Base-by-base conservation (phyloP, 2,113 vertebrate genomes). In the Amia ocellicauda region DNA sequence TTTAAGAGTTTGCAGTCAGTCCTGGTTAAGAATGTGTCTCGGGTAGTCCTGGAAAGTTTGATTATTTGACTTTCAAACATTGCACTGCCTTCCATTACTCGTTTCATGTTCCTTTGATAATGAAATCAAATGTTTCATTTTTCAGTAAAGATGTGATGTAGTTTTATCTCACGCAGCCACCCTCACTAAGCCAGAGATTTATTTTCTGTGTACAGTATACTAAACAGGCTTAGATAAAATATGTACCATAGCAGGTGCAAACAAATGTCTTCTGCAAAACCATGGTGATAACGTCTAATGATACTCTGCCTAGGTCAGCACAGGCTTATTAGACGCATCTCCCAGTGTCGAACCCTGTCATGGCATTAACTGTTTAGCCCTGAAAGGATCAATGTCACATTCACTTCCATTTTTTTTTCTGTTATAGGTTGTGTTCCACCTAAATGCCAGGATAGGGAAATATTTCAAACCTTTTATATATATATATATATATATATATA, bases 141-240 rank as follows among this genome's bases (percentile, higher is more conserved):
- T 62, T 42, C 62, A 59, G 58, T 41, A 53, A 61, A 41, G 55
- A 26, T 26, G 63, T 14, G n/a, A n/a, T n/a, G n/a, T n/a, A n/a
- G n/a, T 20, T 17, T 69, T 73, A 73, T 73, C 71, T 66, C 67
- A 63, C 26, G 64, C 55, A 36, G 45, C 58, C 62, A 68, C 62
- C 53, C 66, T 47, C 66, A 36, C 45, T 62, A 40, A 65, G 50
- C 54, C 63, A 54, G 36, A 28, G 60, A 55, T 62, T 67, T 43
- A 60, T 56, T 63, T 52, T 58, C 64, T 62, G 31, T 58, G 54
- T 49, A 22, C 28, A 52, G 51, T 43, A 71, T 63, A 60, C 59
- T 57, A 63, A 60, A 64, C 23, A 40, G 59, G 36, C 28, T 31
- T n/a, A 23, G 47, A 59, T 52, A 49, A 63, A 66, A 66, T 66